These are phyloP conservation scores for Fulica atra DNA, from an alignment of 2,113 vertebrate genomes.

Conservation along the genomic window DNA sequence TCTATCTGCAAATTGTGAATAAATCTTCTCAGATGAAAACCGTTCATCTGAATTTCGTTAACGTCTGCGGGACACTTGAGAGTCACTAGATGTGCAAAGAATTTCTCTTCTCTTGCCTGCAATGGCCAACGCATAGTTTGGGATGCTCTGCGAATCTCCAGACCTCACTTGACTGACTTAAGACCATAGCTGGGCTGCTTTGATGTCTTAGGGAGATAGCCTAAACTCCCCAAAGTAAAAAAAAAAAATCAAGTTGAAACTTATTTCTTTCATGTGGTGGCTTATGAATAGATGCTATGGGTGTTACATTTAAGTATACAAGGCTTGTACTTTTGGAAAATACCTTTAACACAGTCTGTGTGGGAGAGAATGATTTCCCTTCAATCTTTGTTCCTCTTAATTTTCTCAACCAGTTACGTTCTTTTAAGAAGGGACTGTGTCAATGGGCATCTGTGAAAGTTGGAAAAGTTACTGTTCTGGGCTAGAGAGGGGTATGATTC, in stretches of 20 bases:
- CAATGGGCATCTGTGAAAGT: not conserved
- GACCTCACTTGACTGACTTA: not conserved
- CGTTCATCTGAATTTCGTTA: not conserved
- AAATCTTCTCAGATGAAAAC: not conserved
- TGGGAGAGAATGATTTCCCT: not conserved
- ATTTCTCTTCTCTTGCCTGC: not conserved
- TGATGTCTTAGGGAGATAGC: slow-evolving; percentile 38
- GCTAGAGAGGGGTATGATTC: not conserved
- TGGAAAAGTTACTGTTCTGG: not conserved
- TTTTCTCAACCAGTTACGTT: not conserved
- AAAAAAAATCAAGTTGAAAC: slow-evolving; percentile 59
- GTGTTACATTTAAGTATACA: not conserved
- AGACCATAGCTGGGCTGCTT: not conserved
- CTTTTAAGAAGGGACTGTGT: not conserved
- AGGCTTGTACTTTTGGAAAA: slow-evolving; percentile 16
- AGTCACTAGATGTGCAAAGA: not conserved
- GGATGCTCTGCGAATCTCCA: not conserved
- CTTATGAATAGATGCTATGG: slow-evolving; percentile 1
- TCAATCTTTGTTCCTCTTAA: not conserved
- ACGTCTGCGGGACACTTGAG: not conserved
- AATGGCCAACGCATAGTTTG: not conserved
- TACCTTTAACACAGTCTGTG: slow-evolving; percentile 37
- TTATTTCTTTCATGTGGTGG: slow-evolving; percentile 54
- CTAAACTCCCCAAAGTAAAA: slow-evolving; percentile 10
- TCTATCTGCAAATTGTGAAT: not conserved